Evolutionary conservation across 2,797 vertebrate genomes (phyloP), one percentile per base, ranked within the genome.

Genomic region (Cirrhinus mrigala): DNA sequence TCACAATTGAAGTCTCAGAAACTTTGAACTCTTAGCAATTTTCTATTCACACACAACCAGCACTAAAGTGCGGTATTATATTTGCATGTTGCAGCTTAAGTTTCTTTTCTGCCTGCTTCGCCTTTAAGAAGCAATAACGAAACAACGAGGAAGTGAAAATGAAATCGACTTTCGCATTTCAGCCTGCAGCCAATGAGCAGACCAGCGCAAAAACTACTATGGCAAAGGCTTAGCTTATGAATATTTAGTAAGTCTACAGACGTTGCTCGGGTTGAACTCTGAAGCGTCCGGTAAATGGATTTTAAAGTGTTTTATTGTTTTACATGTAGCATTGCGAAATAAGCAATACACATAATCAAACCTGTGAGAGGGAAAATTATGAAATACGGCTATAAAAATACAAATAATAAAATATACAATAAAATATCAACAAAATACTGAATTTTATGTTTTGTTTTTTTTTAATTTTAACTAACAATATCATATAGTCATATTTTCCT

Each of bases 81-180:
- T 60, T 22, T 73, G n/a, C 48, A 70, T 6, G 15, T 15, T 20
- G 68, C 68, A n/a, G 8, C 11, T 50, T 76, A 9, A 68, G 83
- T 89, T 89, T 90, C 83, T 62, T 52, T 89, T 87, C 87, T 24
- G 37, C 16, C 44, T 7, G 22, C 58, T 54, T 74, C 40, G 44
- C 60, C 83, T 87, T 83, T 83, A 85, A 89, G 84, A 52, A 52
- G 62, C 69, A 24, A 24, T 33, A 74, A 56, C 70, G 76, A 89
- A 86, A 86, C 66, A 85, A 81, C 86, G 85, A 94, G 96, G 96
- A 98, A 97, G 96, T 95, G 97, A 97, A 98, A 97, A 97, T 95
- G 96, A 97, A 97, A 97, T 95, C 88, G 91, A 92, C 89, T 92
- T 91, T 91, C 87, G 52, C 89, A 92, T 90, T 89, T 90, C 93